phyloP scores from a whole-genome alignment of 2,113 vertebrate genomes.

The Festucalex cinctus region DNA sequence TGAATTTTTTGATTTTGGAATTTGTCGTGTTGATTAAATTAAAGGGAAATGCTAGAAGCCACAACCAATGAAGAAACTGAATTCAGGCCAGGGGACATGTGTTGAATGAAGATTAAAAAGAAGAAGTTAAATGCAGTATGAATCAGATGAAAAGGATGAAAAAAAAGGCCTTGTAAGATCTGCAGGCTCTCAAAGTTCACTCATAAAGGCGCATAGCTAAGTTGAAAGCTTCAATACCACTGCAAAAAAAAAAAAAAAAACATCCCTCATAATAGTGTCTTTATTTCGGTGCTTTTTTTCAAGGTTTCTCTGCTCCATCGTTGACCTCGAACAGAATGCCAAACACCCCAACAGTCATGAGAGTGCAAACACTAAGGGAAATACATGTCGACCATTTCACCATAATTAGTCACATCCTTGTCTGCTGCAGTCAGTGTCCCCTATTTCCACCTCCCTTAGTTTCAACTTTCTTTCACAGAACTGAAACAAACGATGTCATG shows the following conservation, averaged over 20 bases:
- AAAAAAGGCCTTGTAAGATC: neutral
- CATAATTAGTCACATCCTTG: constrained; percentile 9
- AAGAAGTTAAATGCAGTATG: neutral
- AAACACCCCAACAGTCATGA: constrained; percentile 8
- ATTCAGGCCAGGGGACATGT: neutral
- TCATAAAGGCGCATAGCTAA: neutral
- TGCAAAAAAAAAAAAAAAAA: too few species aligned
- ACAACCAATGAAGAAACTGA: neutral
- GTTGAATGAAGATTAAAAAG: neutral
- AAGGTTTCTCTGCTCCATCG: neutral
- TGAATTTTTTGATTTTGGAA: neutral
- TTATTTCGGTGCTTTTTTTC: neutral
- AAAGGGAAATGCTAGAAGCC: neutral
- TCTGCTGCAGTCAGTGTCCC: constrained; percentile 8
- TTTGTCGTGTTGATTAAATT: neutral
- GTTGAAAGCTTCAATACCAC: neutral
- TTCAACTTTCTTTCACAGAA: constrained; percentile 16
- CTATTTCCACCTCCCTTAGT: neutral
- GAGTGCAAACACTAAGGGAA: neutral
- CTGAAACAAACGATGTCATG: constrained; percentile 14
- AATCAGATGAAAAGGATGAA: neutral
- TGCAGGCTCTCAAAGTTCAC: neutral
- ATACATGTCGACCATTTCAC: neutral
- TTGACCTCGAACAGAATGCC: constrained; percentile 13
- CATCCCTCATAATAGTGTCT: neutral